Evolutionary conservation across 2,113 vertebrate genomes (phyloP), one percentile per base, ranked within the genome.

Genomic region (Gnathonemus longibarbis): DNA sequence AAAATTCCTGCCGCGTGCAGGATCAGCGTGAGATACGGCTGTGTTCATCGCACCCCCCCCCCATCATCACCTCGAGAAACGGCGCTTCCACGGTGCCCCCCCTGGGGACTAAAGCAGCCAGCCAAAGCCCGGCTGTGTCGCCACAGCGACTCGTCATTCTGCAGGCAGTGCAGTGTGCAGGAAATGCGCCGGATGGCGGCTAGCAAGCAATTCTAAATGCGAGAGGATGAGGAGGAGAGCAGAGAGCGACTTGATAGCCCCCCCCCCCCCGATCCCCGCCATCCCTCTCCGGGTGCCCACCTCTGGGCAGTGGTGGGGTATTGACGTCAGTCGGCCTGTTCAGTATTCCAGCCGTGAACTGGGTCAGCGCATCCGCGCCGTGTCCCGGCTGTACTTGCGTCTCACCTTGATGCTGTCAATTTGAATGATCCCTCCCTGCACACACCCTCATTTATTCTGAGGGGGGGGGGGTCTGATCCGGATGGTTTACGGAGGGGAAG

Each of bases 301-400:
- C 74, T 89, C 58, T 91, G 91, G 93, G 56, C 92, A 87, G 84
- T 87, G 88, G 86, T 91, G 90, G 90, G 84, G 46, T 89, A 48
- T 56, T 95, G 94, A 95, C 88, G 86, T 95, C 94, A 94, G 91
- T 50, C 56, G 70, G 91, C 91, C 93, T 91, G 92, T 89, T 91
- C 85, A 89, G 92, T 89, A 2, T 91, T 93, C 94, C 66, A 91
- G 84, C 87, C 92, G 74, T 91, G 90, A 91, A 91, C 39, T 91
- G 92, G 94, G 94, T 95, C 93, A 92, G 91, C 90, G 90, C 92
- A 52, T 35, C 42, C 56, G 88, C 52, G 74, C 87, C 31, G 27
- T 31, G 89, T 89, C 52, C 86, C 66, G 11, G 5, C 42, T 89
- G 66, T 89, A 80, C 31, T 90, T 66, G 42, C 86, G 9, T 83